Conservation (phyloP, 2,888 invertebrate genomes). For the Craniophora ligustri region DNA sequence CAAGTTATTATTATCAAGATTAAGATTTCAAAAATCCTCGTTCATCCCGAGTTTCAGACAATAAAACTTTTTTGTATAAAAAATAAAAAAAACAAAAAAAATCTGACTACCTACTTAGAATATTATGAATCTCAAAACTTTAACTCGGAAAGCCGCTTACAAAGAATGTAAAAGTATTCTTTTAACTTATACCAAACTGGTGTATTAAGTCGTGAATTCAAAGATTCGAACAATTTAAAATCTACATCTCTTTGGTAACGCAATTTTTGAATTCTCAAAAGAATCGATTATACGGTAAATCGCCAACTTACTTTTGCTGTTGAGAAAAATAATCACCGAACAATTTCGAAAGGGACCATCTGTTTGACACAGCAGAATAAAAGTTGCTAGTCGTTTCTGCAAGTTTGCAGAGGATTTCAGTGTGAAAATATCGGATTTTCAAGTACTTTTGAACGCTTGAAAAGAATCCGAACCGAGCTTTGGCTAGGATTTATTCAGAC, state of each 20-base stretch:
- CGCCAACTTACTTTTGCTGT: constrained; percentile 12
- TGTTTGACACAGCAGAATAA: constrained; percentile 12
- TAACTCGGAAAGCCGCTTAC: not conserved
- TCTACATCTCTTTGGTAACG: constrained; percentile 6
- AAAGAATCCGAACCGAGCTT: constrained; percentile 9
- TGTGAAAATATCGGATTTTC: constrained; percentile 44
- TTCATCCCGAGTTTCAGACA: too few relatives aligned
- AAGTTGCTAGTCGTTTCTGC: constrained; percentile 14
- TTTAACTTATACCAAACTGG: constrained; percentile 10
- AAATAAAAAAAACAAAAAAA: too few relatives aligned
- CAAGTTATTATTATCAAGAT: too few relatives aligned
- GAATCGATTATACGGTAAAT: constrained; percentile 24
- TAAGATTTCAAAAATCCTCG: too few relatives aligned
- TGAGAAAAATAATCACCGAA: not conserved
- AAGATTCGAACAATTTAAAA: constrained; percentile 16
- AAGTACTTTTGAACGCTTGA: constrained; percentile 29
- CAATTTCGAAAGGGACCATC: not conserved
- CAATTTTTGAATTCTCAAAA: constrained; percentile 36
- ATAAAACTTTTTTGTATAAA: too few relatives aligned
- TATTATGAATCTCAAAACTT: not conserved
- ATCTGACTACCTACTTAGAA: too few relatives aligned
- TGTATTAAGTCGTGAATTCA: not conserved
- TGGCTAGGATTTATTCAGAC: constrained; percentile 3
- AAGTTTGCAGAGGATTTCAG: constrained; percentile 16
- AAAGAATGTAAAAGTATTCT: not conserved